Base-by-base conservation (phyloP, 2,113 vertebrate species). In the Microcebus griseorufus region DNA sequence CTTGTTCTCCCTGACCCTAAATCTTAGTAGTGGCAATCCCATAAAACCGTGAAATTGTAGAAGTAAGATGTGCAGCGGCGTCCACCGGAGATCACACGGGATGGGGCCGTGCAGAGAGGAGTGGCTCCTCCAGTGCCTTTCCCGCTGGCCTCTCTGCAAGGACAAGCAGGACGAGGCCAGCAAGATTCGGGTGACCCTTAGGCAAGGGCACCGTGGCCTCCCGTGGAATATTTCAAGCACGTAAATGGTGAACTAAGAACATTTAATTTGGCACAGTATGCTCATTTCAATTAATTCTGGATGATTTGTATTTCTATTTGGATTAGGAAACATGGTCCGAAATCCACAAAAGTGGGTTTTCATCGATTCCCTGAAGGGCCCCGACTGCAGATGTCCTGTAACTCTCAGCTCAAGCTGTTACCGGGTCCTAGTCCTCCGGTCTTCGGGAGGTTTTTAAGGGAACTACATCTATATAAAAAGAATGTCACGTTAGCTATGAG, bases 61-160 rank as follows among this genome's bases (percentile, higher is more conserved):
- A 9, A 3, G 6, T 0, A 5, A 58, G 16, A 11, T 4, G 18
- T 3, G 12, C 9, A 0, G 0, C 9, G 3, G 18, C 0, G 9
- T 22, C 6, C 0, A 3, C 1, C 11, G 1, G 34, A 2, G 4
- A 5, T 13, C 14, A 1, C 18, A 22, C 16, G 2, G 3, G 27
- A 13, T 4, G 8, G 27, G 16, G 10, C 5, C 0, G 27, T 18
- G 4, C 45, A 1, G 51, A 14, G 14, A 17, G 8, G 0, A 0
- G 0, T 29, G 13, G 0, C 62, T 4, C 10, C 6, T 45, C 27
- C 39, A 17, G 23, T 39, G 20, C 42, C 27, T 29, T 25, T 7
- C 7, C 13, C 13, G 12, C 25, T 2, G 25, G 39, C 4, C 8
- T 12, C 27, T 75, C 72, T 29, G 62, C 10, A 29, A 11, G 27